Percentiles rank a stretch among this genome's conserved stretches.
phyloP scores from a whole-genome alignment of 1,140 invertebrate genomes.

The Drosophila auraria region DNA sequence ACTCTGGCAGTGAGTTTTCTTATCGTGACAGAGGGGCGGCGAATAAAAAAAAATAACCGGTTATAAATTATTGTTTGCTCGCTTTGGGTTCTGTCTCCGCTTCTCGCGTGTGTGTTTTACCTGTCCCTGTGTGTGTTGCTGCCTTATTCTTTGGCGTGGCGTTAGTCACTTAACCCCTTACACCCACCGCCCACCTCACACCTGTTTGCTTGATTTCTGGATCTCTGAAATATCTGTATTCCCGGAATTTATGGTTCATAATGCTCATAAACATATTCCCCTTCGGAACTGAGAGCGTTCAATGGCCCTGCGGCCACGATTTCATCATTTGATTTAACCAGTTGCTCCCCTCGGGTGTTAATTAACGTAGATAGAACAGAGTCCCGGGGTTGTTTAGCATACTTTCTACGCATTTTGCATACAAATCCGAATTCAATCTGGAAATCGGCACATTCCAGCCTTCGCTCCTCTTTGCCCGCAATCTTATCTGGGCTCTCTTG shows the following conservation, averaged over 20 bases:
- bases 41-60: conserved; percentile 56
- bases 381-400: conserved; percentile 27
- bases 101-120: conserved; percentile 8
- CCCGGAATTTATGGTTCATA: neutral
- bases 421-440: conserved; percentile 5
- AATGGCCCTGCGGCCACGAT: neutral
- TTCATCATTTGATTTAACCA: neutral
- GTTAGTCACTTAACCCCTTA: conserved; percentile 48
- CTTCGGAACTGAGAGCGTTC: neutral
- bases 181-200: conserved; percentile 9
- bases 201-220: conserved; percentile 27
- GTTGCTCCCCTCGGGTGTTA: neutral
- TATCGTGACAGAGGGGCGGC: conserved; percentile 53
- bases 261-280: conserved; percentile 5
- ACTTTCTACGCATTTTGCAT: neutral
- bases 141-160: conserved; percentile 13
- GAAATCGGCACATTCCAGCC: conserved; percentile 5
- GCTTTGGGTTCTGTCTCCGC: conserved; percentile 46
- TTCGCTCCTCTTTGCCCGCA: conserved; percentile 2
- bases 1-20: conserved; percentile 30
- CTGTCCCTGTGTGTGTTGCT: conserved; percentile 2
- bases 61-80: conserved; percentile 63
- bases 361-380: neutral
- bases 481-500: conserved; percentile 26
- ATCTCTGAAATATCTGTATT: neutral